Base-by-base conservation (phyloP, 2,113 vertebrate species). In the Astur gentilis region DNA sequence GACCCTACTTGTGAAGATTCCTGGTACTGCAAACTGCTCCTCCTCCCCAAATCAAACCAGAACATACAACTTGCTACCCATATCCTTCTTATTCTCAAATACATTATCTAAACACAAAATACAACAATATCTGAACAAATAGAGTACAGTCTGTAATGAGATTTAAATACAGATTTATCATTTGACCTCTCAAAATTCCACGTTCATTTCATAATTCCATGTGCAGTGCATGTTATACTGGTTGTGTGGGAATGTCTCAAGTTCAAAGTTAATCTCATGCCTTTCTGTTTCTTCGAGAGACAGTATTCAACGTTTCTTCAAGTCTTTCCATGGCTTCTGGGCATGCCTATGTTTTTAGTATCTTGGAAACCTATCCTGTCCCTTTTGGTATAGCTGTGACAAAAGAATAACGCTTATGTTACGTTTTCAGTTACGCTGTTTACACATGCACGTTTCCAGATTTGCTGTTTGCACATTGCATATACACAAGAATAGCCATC, bases 361-460 rank as follows among this genome's bases (percentile, higher is more conserved):
- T 96, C 95, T 96, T 75, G 97, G 62, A 97, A 98, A 97, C 97
- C 97, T 98, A 97, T 96, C 89, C 96, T 97, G 96, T 57, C 95
- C 95, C 95, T 95, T 95, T 97, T 93, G 31, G 97, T 93, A 88
- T 36, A 94, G 96, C 97, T 97, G 94, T 95, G 95, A 95, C 94
- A 97, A 97, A 97, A 97, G 88, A 97, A 97, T 89, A 97, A 97
- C 0, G 95, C 93, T 97, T 44, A 85, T 79, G 97, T 98, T 98
- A 97, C 0, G 27, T 90, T 97, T 95, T 79, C 82, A 93, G 75
- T 93, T 62, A 78, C 21, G 85, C 77, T 88, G 57, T 83, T 96
- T 60, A 91, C 76, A 94, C 11, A 92, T 1, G 6, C 76, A 96
- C 0, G 2, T 75, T 95, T 84, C 91, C 87, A 94, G 83, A 80